Base-by-base conservation (phyloP, 30 jellyfish, hydroid and myxozoan species). In the Clytia hemisphaerica region DNA sequence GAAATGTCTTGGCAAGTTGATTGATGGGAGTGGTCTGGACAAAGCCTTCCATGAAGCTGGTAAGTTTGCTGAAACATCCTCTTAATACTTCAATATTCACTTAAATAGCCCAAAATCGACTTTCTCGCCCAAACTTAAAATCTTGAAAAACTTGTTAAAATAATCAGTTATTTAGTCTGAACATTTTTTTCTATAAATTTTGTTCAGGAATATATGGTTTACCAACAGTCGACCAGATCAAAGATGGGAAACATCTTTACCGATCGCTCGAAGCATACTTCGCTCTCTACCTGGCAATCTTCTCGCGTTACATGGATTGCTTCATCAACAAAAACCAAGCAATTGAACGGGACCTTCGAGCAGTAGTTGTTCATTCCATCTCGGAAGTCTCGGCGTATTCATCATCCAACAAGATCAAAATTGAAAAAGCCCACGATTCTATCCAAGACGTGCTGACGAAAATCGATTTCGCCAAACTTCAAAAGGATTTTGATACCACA, bases 1-100 rank as follows among this genome's bases (percentile, higher is more conserved):
- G 73, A 59, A 59, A 12, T 27, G 58, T 24, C 58, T 59, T 27
- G 73, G 73, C 15, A 59, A 59, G 73, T 24, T 9, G n/a, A 28
- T 32, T 12, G 73, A 59, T n/a, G n/a, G n/a, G n/a, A n/a, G n/a
- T n/a, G 73, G 73, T 15, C n/a, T 59, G 10, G 61, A 32, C 28
- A 12, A 9, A 30, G 73, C 61, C 15, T 59, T 21, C 19, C 61
- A 59, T 7, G 40, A 59, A 12, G n/a, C 62, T 5, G 61, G 28
- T 59, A n/a, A 6, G 61, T 21, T 59, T 30, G n/a, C 22, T 30
- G 12, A n/a, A n/a, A n/a, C n/a, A n/a, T n/a, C n/a, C n/a, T n/a
- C n/a, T n/a, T n/a, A n/a, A n/a, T n/a, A n/a, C n/a, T n/a, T n/a
- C n/a, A n/a, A n/a, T n/a, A n/a, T n/a, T n/a, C n/a, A n/a, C n/a